phyloP scores from a whole-genome alignment of 2,797 vertebrate species.

The Pogonophryne albipinna region DNA sequence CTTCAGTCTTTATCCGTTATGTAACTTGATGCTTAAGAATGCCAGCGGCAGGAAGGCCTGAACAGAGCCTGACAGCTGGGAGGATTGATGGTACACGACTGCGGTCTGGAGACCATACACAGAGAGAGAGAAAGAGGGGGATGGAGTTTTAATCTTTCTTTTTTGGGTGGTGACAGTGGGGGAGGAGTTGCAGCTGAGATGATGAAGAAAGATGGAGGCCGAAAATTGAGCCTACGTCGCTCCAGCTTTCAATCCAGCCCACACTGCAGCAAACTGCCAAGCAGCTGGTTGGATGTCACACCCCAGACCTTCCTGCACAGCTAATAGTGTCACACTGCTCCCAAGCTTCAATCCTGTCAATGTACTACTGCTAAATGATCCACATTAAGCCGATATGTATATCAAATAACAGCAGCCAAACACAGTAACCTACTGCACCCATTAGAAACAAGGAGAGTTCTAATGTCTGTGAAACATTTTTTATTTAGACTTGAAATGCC shows the following conservation, averaged over 20 bases:
- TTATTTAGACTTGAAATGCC: conserved; percentile 56
- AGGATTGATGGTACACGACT: conserved; percentile 71
- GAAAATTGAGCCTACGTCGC: conserved; percentile 41
- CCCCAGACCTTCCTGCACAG: conserved; percentile 47
- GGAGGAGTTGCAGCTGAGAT: conserved; percentile 37
- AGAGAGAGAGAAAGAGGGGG: conserved; percentile 1
- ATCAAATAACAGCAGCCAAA: conserved; percentile 32
- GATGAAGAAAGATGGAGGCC: conserved; percentile 57
- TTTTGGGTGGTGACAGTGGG: conserved; percentile 38
- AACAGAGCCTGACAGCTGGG: conserved; percentile 61
- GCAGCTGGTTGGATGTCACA: conserved; percentile 63
- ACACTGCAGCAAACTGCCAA: conserved; percentile 63
- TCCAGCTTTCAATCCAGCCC: conserved; percentile 62
- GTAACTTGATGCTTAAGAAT: conserved; percentile 67
- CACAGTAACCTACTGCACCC: conserved; percentile 39
- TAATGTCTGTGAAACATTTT: too few relatives aligned
- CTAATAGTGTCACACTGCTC: conserved; percentile 35
- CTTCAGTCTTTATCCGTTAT: conserved; percentile 48
- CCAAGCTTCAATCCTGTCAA: conserved; percentile 40
- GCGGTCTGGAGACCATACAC: conserved; percentile 63
- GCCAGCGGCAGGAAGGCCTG: conserved; percentile 57
- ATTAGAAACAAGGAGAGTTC: conserved; percentile 11
- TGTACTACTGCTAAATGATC: conserved; percentile 37
- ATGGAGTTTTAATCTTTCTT: conserved; percentile 15
- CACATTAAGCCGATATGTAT: conserved; percentile 38